phyloP scores from a whole-genome alignment of 2,113 vertebrate species.

The Aegithalos caudatus region DNA sequence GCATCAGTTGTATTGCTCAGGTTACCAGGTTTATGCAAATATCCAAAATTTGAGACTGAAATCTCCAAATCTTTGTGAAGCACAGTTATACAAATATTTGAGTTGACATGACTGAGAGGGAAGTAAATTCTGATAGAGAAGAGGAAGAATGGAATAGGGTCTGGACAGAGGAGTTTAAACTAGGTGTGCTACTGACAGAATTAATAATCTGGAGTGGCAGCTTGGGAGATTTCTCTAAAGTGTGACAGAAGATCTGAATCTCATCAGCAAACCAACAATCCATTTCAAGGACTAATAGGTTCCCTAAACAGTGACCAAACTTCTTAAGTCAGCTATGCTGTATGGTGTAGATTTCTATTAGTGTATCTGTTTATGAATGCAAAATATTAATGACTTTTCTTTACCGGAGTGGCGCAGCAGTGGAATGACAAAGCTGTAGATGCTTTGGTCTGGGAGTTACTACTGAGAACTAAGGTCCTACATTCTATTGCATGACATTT shows the following conservation, averaged over 20 bases:
- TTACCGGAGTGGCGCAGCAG: not conserved
- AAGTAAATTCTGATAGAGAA: not conserved
- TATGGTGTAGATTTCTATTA: not conserved
- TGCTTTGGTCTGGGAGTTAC: not conserved
- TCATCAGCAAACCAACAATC: not conserved
- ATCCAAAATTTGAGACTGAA: not conserved
- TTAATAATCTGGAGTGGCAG: not conserved
- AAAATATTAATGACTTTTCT: not conserved
- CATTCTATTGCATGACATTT: not conserved
- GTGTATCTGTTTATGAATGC: not conserved
- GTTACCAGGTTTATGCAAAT: not conserved
- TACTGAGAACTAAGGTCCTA: not conserved
- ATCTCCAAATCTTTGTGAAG: not conserved
- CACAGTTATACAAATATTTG: not conserved
- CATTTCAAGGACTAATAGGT: not conserved
- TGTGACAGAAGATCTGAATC: not conserved
- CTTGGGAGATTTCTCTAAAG: not conserved
- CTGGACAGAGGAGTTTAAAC: not conserved
- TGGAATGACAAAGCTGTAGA: not conserved
- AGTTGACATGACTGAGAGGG: not conserved
- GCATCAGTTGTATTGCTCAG: not conserved
- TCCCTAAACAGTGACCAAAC: not conserved
- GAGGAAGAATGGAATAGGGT: not conserved
- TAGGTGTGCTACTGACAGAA: not conserved
- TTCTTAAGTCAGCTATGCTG: not conserved